Evolutionary conservation across 2,888 invertebrate species (phyloP).

Genomic region (Tenthredo livida): DNA sequence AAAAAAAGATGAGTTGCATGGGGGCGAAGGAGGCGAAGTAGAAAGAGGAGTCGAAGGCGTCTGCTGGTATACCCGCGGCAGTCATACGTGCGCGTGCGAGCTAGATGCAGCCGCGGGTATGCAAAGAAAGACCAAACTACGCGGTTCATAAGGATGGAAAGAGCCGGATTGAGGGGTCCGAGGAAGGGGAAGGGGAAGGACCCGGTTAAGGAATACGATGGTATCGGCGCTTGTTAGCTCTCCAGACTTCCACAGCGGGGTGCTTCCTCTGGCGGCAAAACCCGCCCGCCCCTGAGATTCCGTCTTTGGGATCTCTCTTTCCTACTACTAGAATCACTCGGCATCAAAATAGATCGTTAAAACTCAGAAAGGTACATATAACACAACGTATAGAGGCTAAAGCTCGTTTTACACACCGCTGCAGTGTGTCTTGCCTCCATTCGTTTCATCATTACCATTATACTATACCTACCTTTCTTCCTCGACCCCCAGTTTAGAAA

Average conservation of each 20-base stretch:
- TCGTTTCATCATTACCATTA: neutral
- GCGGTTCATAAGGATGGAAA: constrained; percentile 48
- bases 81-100: constrained; percentile 48
- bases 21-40: neutral
- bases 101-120: constrained; percentile 39
- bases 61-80: constrained; percentile 22
- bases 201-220: constrained; percentile 64
- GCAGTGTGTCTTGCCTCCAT: neutral
- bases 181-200: constrained; percentile 51
- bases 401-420: constrained; percentile 7
- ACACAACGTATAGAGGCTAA: neutral
- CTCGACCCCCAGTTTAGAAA: neutral
- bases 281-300: constrained; percentile 55
- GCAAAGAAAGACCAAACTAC: constrained; percentile 33
- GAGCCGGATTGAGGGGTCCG: constrained; percentile 58
- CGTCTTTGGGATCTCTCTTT: constrained; percentile 37
- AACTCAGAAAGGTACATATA: constrained; percentile 52
- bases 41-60: constrained; percentile 5
- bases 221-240: constrained; percentile 70
- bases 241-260: constrained; percentile 70
- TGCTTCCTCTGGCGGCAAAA: constrained; percentile 66
- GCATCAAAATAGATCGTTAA: constrained; percentile 71
- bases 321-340: constrained; percentile 62
- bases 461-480: neutral
- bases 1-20: neutral